phyloP scores from a whole-genome alignment of 2,888 invertebrate species.

The Scaeva pyrastri region DNA sequence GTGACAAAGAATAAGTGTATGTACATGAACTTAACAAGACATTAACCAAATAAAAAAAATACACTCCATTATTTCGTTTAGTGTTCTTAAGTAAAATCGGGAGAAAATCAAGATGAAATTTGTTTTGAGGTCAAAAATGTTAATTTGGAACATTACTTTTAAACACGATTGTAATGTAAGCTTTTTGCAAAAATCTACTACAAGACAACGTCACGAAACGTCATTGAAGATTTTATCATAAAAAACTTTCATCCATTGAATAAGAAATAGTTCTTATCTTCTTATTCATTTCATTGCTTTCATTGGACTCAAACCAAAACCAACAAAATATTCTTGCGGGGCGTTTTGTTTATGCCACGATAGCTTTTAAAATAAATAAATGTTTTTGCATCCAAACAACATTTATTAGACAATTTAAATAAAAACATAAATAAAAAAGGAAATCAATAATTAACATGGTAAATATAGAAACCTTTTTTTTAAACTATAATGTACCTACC shows the following conservation, averaged over 20 bases:
- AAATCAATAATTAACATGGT: background rate
- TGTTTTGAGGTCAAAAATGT: too few relatives aligned
- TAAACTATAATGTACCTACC: background rate
- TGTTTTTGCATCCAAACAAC: constrained; percentile 2
- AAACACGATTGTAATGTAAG: background rate
- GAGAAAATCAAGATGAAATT: too few relatives aligned
- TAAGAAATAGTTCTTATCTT: too few relatives aligned
- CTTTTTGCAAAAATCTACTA: constrained; percentile 15
- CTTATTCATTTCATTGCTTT: too few relatives aligned
- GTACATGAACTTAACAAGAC: background rate
- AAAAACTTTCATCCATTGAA: background rate
- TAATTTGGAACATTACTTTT: background rate
- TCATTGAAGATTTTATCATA: background rate
- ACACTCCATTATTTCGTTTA: background rate
- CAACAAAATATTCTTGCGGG: constrained; percentile 6
- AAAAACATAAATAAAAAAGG: background rate
- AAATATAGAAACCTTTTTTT: background rate
- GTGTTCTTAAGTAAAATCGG: too few relatives aligned
- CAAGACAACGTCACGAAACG: background rate
- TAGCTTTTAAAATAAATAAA: constrained; percentile 31
- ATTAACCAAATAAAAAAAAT: background rate
- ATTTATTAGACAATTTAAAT: background rate
- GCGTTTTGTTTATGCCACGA: constrained; percentile 43
- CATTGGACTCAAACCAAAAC: background rate
- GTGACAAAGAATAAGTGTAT: background rate